Evolutionary conservation across 64 coral and sea anemone genomes (phyloP).

Genomic region (Dendronephthya gigantea): DNA sequence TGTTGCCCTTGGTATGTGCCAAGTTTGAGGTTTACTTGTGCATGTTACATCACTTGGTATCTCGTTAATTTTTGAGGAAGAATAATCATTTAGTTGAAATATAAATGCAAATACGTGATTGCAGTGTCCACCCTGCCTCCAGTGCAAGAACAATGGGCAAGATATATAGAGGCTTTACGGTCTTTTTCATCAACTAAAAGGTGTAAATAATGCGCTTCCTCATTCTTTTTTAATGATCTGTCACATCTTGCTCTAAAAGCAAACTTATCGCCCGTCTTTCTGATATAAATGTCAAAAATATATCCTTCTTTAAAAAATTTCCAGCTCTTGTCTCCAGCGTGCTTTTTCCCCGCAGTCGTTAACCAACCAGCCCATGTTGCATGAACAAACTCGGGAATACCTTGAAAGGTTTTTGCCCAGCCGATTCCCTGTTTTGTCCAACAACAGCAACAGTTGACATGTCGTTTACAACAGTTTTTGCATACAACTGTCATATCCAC

Average conservation of each 20-base stretch:
- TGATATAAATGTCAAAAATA: too few relatives aligned
- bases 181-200: background rate
- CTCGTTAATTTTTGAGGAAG: background rate
- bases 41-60: constrained; percentile 22
- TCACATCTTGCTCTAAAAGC: background rate
- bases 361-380: too few relatives aligned
- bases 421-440: too few relatives aligned
- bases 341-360: too few relatives aligned
- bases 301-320: too few relatives aligned
- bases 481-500: too few relatives aligned
- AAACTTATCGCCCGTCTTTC: too few relatives aligned
- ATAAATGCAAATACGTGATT: constrained; percentile 22
- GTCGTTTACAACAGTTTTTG: too few relatives aligned
- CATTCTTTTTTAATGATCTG: constrained; percentile 22
- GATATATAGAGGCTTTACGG: background rate
- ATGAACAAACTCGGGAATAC: too few relatives aligned
- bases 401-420: too few relatives aligned
- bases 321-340: too few relatives aligned
- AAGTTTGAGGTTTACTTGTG: background rate
- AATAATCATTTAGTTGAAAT: background rate
- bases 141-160: constrained; percentile 25
- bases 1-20: constrained; percentile 2
- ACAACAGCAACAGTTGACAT: too few relatives aligned
- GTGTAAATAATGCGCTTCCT: background rate
- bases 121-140: constrained; percentile 13